Percentiles rank a stretch among this genome's conserved stretches.
Conservation (phyloP, 2,113 vertebrate genomes). For the Pitta sordida region DNA sequence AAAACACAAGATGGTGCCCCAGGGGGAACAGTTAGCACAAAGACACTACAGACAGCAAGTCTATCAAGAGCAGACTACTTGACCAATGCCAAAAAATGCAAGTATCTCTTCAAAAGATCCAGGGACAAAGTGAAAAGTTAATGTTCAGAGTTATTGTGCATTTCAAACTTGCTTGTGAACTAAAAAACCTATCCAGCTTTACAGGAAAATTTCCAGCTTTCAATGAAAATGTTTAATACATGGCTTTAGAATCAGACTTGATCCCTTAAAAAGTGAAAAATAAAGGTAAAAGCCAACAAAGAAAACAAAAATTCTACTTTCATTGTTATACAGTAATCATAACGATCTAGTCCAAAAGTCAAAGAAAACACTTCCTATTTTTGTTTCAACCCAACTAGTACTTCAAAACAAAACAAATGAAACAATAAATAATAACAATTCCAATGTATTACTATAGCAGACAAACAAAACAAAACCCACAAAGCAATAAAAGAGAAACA, state of each 20-base stretch:
- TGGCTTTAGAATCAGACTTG: not conserved
- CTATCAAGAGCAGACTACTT: slow-evolving; percentile 33
- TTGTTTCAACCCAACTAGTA: not conserved
- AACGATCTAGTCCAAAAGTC: not conserved
- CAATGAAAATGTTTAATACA: not conserved
- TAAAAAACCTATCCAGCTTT: not conserved
- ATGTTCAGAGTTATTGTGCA: not conserved
- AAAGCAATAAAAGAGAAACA: not conserved
- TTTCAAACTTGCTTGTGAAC: not conserved
- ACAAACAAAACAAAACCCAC: not conserved
- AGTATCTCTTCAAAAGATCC: slow-evolving; percentile 14
- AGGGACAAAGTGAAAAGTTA: slow-evolving; percentile 26
- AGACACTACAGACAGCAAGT: slow-evolving; percentile 37
- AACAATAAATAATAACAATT: not conserved
- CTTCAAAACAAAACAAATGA: not conserved
- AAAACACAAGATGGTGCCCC: slow-evolving; percentile 45
- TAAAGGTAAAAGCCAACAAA: not conserved
- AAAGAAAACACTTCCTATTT: not conserved
- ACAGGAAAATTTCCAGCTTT: not conserved
- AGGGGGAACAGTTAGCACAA: slow-evolving; percentile 52
- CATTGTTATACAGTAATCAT: not conserved
- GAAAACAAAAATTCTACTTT: not conserved
- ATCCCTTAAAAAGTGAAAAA: not conserved
- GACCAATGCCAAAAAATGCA: slow-evolving; percentile 32
- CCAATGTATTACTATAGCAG: not conserved